Conservation (phyloP, 2,888 invertebrate species). For the Epistrophe grossulariae region DNA sequence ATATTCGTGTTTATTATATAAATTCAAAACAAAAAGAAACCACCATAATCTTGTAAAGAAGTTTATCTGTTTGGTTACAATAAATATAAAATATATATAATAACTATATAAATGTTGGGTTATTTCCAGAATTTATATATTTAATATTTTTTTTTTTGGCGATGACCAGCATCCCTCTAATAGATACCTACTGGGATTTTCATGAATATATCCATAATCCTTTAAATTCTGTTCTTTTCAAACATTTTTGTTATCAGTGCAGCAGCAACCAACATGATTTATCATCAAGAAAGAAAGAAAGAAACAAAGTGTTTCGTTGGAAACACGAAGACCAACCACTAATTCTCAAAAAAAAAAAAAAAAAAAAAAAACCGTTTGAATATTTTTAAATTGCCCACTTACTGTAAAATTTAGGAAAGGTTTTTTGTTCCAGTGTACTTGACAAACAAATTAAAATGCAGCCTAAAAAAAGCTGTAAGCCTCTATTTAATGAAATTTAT, state of each 20-base stretch:
- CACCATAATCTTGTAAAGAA: too few species aligned
- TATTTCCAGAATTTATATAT: background rate
- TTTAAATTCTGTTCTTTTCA: background rate
- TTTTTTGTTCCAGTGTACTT: background rate
- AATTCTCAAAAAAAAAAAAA: background rate
- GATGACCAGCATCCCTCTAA: background rate
- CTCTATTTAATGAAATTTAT: background rate
- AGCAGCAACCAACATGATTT: background rate
- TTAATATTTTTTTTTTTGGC: too few species aligned
- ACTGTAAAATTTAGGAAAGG: background rate
- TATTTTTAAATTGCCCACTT: constrained; percentile 5
- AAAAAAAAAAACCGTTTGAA: background rate
- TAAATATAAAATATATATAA: too few species aligned
- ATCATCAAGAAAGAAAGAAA: background rate
- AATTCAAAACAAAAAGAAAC: too few species aligned
- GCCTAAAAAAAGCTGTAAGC: background rate
- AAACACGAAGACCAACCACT: background rate
- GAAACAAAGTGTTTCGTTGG: background rate
- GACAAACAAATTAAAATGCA: constrained; percentile 12
- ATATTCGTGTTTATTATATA: too few species aligned
- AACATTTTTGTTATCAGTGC: background rate
- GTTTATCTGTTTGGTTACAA: too few species aligned
- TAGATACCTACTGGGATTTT: background rate
- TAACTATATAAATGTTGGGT: too few species aligned
- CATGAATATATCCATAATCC: background rate